Percentiles rank a stretch among this genome's conserved stretches.
phyloP scores from a whole-genome alignment of 2,888 invertebrate genomes.

The Synanthedon tipuliformis region DNA sequence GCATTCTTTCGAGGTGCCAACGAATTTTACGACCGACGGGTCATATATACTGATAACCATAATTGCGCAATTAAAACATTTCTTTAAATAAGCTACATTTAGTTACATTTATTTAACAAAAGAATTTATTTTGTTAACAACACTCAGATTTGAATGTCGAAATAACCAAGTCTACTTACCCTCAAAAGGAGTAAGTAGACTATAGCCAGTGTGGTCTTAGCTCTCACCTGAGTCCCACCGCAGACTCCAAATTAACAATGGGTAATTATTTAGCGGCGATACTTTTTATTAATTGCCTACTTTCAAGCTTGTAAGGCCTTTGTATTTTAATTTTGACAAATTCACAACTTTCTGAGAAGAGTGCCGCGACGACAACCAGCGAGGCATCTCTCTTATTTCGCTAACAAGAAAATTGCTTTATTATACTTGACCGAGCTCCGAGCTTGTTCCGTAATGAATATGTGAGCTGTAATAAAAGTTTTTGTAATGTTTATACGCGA shows the following conservation, averaged over 20 bases:
- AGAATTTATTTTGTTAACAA: too few species aligned
- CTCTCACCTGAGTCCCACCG: conserved; percentile 2
- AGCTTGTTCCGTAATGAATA: conserved; percentile 27
- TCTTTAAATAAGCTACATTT: too few species aligned
- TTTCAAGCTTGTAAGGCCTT: conserved; percentile 35
- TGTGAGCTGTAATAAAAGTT: conserved; percentile 24
- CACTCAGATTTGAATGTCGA: too few species aligned
- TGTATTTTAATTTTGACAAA: conserved; percentile 62
- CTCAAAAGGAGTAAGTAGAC: neutral
- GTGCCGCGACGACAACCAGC: neutral
- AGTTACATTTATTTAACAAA: too few species aligned
- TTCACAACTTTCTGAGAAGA: conserved; percentile 46
- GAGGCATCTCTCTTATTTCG: conserved; percentile 7
- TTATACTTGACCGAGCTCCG: conserved; percentile 21
- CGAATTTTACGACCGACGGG: too few species aligned
- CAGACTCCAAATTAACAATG: conserved; percentile 33
- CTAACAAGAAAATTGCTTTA: conserved; percentile 32
- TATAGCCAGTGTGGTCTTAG: conserved; percentile 9
- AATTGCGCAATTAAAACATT: too few species aligned
- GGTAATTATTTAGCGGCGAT: conserved; percentile 50
- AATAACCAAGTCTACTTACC: too few species aligned
- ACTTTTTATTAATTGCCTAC: conserved; percentile 54
- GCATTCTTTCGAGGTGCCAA: too few species aligned
- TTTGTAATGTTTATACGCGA: conserved; percentile 19
- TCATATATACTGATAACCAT: too few species aligned